Conservation (phyloP, 1,140 invertebrate species). For the Bombus fervidus region DNA sequence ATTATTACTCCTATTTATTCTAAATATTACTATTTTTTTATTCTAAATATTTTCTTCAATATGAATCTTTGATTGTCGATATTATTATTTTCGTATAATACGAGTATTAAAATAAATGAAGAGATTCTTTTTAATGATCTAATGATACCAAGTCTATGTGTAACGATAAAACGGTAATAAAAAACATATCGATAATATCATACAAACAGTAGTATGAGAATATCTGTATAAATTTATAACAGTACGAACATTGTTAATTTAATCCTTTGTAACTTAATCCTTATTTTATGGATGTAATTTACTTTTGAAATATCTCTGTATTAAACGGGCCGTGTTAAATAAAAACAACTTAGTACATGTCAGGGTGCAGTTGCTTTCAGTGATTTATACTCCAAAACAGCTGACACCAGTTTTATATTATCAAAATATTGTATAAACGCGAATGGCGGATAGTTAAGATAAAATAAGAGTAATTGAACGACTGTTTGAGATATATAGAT, state of each 20-base stretch:
- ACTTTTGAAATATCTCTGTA: background rate
- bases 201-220: background rate
- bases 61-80: background rate
- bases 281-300: slow-evolving; percentile 5
- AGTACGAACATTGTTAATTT: background rate
- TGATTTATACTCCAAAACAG: background rate
- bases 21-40: background rate
- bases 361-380: background rate
- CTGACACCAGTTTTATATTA: background rate
- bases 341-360: background rate
- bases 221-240: background rate
- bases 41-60: background rate
- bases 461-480: slow-evolving; percentile 12
- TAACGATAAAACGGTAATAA: too few relatives aligned
- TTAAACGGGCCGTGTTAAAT: background rate
- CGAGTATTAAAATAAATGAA: background rate
- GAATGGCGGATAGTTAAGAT: background rate
- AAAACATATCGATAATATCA: background rate
- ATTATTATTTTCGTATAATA: background rate
- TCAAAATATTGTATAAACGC: background rate
- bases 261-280: background rate
- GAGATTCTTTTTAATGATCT: background rate
- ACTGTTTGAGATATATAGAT: too few relatives aligned
- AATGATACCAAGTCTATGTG: background rate
- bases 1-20: background rate